These are phyloP conservation scores for Pachyuromys duprasi DNA, from an alignment of 2,797 vertebrate genomes.

Conservation along the genomic window DNA sequence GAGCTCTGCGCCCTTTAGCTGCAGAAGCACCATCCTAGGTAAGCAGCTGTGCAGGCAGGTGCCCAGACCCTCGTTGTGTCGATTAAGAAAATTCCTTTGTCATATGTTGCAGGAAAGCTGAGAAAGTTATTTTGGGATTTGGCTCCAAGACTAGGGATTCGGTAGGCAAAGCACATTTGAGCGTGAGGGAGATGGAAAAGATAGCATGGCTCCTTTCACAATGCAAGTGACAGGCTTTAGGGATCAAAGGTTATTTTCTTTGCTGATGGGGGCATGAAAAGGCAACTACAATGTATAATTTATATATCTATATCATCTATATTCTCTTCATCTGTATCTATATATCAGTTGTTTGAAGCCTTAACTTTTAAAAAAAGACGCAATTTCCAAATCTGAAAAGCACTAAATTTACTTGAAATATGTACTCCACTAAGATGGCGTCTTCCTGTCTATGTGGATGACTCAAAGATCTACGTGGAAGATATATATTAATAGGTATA, in stretches of 20 bases:
- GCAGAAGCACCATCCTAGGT: not conserved
- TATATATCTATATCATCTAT: too few species aligned
- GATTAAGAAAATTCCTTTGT: slow-evolving; percentile 13
- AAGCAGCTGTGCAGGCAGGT: not conserved
- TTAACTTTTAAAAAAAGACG: slow-evolving; percentile 34
- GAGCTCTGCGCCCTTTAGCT: not conserved
- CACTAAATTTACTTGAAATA: not conserved
- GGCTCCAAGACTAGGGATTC: slow-evolving; percentile 13
- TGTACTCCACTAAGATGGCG: not conserved
- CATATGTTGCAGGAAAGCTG: slow-evolving; percentile 12
- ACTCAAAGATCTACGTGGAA: not conserved
- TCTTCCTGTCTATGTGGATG: not conserved
- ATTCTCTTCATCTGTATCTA: not conserved
- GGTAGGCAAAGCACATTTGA: not conserved
- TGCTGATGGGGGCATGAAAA: not conserved
- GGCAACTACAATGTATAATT: not conserved
- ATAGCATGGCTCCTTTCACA: not conserved
- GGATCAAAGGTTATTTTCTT: slow-evolving; percentile 24
- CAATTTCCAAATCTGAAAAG: not conserved
- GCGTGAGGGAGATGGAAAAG: not conserved
- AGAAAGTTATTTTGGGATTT: slow-evolving; percentile 65
- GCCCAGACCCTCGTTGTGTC: not conserved
- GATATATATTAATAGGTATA: not conserved
- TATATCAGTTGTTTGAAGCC: not conserved
- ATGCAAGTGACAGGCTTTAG: not conserved